Percentiles rank a stretch among this genome's conserved stretches.
These are phyloP conservation scores for Epinephelus cyanopodus DNA, from an alignment of 2,113 vertebrate genomes.

Conservation along the genomic window DNA sequence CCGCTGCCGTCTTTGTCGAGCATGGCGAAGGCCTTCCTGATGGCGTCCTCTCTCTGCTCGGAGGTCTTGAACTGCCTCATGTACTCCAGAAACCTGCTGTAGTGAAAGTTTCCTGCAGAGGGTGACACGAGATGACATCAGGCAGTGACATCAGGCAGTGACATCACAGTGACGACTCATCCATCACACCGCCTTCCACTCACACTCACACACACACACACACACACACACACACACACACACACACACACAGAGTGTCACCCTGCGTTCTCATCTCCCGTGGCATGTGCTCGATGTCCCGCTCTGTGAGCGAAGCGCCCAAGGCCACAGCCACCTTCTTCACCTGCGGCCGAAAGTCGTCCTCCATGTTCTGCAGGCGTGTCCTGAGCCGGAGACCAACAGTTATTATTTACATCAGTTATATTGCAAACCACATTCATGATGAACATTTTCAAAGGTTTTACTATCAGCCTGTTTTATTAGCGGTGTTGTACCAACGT, in stretches of 20 bases:
- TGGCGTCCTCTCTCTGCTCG: neutral
- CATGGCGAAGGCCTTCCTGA: slow-evolving; percentile 51
- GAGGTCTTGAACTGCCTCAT: slow-evolving; percentile 41
- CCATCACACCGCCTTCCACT: neutral
- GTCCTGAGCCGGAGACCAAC: neutral
- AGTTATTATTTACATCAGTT: too few relatives aligned
- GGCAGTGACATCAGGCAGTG: neutral
- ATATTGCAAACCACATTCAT: too few relatives aligned
- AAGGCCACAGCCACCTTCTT: slow-evolving; percentile 76
- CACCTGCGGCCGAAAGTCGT: slow-evolving; percentile 59
- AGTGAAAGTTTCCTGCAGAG: slow-evolving; percentile 69
- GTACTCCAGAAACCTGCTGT: slow-evolving; percentile 63
- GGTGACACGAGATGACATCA: slow-evolving; percentile 16
- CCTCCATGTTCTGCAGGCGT: slow-evolving; percentile 42
- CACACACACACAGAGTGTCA: slow-evolving; percentile 20
- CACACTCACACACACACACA: neutral
- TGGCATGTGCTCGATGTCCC: slow-evolving; percentile 66
- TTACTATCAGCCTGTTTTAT: too few relatives aligned
- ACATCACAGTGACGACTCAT: slow-evolving; percentile 11
- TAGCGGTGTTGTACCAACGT: too few relatives aligned
- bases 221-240: slow-evolving; percentile 7
- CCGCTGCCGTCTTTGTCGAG: slow-evolving; percentile 68
- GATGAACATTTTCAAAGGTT: too few relatives aligned
- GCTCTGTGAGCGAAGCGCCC: slow-evolving; percentile 73
- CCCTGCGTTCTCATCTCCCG: slow-evolving; percentile 63